phyloP scores from a whole-genome alignment of 1,140 invertebrate species.

The Hyles vespertilio region DNA sequence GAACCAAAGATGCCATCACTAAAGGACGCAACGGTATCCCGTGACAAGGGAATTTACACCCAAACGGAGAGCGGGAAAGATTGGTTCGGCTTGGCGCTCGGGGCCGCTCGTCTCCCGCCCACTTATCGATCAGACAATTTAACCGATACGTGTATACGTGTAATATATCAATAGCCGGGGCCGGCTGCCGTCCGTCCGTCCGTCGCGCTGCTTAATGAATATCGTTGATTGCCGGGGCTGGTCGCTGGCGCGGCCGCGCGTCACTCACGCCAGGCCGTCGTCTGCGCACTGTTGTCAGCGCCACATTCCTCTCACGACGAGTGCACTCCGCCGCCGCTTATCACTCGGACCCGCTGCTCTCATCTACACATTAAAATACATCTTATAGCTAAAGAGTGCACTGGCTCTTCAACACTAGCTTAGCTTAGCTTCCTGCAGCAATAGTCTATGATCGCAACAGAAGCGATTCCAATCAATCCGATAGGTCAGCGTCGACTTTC shows the following conservation, averaged over 20 bases:
- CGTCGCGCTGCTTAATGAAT: slow-evolving; percentile 38
- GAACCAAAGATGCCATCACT: no score
- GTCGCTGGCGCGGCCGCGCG: background rate
- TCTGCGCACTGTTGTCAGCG: no score
- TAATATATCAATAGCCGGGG: slow-evolving; percentile 52
- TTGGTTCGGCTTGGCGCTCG: slow-evolving; percentile 5
- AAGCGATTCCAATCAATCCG: no score
- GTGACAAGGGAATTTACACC: background rate
- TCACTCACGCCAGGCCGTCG: background rate
- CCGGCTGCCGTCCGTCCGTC: slow-evolving; percentile 22
- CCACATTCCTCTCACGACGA: background rate
- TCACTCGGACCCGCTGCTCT: no score
- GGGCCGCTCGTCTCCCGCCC: slow-evolving; percentile 40
- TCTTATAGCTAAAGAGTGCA: no score
- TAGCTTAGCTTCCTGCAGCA: no score
- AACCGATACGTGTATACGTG: slow-evolving; percentile 56
- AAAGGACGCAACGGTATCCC: no score
- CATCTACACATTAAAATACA: no score
- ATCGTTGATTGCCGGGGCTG: slow-evolving; percentile 12
- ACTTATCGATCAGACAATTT: slow-evolving; percentile 65
- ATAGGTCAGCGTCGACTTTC: no score
- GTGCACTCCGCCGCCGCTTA: no score
- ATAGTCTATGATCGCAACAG: no score
- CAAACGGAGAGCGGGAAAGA: background rate
- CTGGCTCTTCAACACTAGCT: no score